Evolutionary conservation across 2,113 vertebrate genomes (phyloP).

Genomic region (Phaethornis superciliosus): DNA sequence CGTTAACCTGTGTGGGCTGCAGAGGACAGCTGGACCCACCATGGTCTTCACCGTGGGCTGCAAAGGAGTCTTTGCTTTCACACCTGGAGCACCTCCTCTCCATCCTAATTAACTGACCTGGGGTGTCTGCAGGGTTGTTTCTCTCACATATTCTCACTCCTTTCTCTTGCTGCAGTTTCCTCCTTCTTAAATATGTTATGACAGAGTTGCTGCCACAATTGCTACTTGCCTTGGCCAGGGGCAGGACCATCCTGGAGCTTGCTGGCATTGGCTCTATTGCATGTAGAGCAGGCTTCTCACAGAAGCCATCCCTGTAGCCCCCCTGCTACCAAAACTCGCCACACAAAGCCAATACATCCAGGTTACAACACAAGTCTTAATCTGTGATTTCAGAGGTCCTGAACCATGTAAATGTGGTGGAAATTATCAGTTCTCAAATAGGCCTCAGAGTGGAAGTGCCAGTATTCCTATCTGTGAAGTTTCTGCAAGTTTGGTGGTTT

Average conservation of each 20-base stretch:
- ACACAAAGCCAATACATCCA: not conserved
- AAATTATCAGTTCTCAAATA: not conserved
- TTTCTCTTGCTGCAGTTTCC: not conserved
- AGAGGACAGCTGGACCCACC: not conserved
- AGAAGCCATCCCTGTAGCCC: not conserved
- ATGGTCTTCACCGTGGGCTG: not conserved
- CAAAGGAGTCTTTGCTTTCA: not conserved
- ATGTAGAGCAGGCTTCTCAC: not conserved
- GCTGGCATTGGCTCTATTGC: too few species aligned
- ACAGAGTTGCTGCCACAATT: too few species aligned
- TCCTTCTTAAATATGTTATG: not conserved
- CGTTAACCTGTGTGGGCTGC: not conserved
- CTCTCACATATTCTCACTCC: not conserved
- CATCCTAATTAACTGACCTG: too few species aligned
- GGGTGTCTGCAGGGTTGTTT: not conserved
- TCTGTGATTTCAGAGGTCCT: not conserved
- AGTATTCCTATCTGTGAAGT: not conserved
- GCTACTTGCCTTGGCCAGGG: too few species aligned
- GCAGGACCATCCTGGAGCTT: too few species aligned
- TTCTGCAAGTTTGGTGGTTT: slow-evolving; percentile 4
- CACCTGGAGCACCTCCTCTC: not conserved
- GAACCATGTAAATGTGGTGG: not conserved
- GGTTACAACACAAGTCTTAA: not conserved
- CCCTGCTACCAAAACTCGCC: not conserved
- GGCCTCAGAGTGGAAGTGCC: not conserved